Conservation (phyloP, 37 sponge, comb jelly and placozoan genomes). For the Crambe crambe region DNA sequence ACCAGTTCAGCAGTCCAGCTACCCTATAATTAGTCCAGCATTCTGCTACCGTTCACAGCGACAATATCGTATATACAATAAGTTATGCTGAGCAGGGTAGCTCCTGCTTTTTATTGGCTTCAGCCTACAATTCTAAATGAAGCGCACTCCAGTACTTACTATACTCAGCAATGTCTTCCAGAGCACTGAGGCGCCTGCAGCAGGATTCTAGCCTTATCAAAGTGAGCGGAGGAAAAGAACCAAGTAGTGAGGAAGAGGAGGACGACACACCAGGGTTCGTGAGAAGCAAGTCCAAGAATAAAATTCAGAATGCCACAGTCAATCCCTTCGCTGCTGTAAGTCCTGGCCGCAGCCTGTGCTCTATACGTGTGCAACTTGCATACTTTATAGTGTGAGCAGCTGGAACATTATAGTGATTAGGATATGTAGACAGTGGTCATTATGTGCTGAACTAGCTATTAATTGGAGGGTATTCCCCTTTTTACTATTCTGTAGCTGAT, state of each 20-base stretch:
- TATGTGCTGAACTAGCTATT: background rate
- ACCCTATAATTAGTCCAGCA: background rate
- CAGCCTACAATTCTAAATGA: background rate
- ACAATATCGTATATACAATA: too few species aligned
- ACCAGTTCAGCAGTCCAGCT: background rate
- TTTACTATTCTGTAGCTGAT: slow-evolving; percentile 1
- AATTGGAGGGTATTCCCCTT: background rate
- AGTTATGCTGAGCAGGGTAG: too few species aligned
- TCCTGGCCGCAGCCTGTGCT: too few species aligned
- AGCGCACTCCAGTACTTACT: background rate
- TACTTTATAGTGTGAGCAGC: too few species aligned
- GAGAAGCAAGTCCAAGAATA: background rate
- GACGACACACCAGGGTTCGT: slow-evolving; percentile 1
- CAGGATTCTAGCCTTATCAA: slow-evolving; percentile 43
- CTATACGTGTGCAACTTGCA: too few species aligned
- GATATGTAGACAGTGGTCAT: background rate
- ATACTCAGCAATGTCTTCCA: slow-evolving; percentile 58
- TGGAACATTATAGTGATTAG: too few species aligned
- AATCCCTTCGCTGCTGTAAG: slow-evolving; percentile 58
- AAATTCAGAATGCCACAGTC: background rate
- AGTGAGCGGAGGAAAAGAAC: slow-evolving; percentile 5
- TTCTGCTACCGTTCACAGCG: background rate
- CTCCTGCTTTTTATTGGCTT: background rate
- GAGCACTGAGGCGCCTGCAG: slow-evolving; percentile 62
- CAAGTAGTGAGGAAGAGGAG: slow-evolving; percentile 49